Base-by-base conservation (phyloP, 2,888 invertebrate genomes). In the Mellilla xanthometata region DNA sequence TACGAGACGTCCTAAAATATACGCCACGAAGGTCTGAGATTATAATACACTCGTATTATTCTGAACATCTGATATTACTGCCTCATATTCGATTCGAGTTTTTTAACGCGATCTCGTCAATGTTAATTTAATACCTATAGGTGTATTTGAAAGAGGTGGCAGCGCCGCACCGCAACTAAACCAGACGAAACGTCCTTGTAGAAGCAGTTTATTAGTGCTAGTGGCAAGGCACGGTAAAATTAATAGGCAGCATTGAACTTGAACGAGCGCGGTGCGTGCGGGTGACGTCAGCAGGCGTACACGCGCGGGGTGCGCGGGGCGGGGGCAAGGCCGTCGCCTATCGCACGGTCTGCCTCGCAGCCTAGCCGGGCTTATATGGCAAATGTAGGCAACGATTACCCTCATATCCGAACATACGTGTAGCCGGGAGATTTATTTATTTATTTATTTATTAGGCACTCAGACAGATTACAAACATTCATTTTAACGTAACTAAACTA, bases 231-330 rank as follows among this genome's bases (percentile, higher is more conserved):
- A 68, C 71, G 64, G 72, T 72, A 65, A 74, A 81, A 80, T 79
- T 80, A 81, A 81, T 76, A 76, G 76, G 71, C 80, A 87, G 62
- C 88, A 87, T 86, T 88, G 88, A 88, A 88, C 87, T 87, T 88
- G 88, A 86, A 81, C 83, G 81, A 66, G 62, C 62, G 60, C 62
- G 62, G 68, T 75, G 77, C 76, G 81, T 82, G 81, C 54, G 68
- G 60, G 70, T 83, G 85, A 83, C 85, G 85, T 85, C 78, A 83
- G 55, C 44, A 59, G 56, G 59, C 64, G 58, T 65, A 69, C 76
- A 69, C 72, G 75, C 68, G 76, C 68, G 62, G 61, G 50, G 24
- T 60, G 43, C 60, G 58, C 54, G 56, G 46, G 61, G 58, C 54
- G 55, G 52, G 47, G 50, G 55, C 79, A 76, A 76, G 76, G 78